These are phyloP conservation scores for Capromys pilorides DNA, from an alignment of 2,797 vertebrate genomes.

Conservation along the genomic window DNA sequence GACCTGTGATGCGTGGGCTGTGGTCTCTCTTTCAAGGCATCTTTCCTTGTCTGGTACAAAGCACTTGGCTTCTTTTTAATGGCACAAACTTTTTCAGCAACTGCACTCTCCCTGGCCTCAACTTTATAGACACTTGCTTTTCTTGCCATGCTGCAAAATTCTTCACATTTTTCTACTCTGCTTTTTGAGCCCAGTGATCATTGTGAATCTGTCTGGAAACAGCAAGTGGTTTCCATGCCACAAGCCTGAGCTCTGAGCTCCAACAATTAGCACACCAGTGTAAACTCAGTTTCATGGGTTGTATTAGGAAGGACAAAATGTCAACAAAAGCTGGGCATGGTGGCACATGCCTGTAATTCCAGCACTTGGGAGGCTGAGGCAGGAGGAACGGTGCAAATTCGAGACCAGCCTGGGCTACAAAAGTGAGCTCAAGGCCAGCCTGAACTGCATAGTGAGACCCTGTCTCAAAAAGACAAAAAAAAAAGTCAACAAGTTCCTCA, in stretches of 20 bases:
- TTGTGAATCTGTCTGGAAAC: background rate
- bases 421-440: too few relatives aligned
- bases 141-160: background rate
- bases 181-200: background rate
- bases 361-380: too few relatives aligned
- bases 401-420: too few relatives aligned
- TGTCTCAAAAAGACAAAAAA: too few relatives aligned
- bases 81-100: background rate
- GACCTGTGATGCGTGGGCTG: background rate
- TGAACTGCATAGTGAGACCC: too few relatives aligned
- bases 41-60: background rate
- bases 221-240: background rate
- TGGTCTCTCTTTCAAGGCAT: background rate
- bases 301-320: background rate
- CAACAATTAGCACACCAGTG: background rate
- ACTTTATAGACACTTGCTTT: background rate
- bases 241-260: background rate
- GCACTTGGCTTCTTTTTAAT: background rate
- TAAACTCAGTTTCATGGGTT: background rate
- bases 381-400: too few relatives aligned
- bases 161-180: background rate
- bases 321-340: background rate
- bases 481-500: background rate
- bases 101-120: background rate
- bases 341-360: too few relatives aligned